phyloP scores from a whole-genome alignment of 2,113 vertebrate genomes.

The Neopipo cinnamomea region DNA sequence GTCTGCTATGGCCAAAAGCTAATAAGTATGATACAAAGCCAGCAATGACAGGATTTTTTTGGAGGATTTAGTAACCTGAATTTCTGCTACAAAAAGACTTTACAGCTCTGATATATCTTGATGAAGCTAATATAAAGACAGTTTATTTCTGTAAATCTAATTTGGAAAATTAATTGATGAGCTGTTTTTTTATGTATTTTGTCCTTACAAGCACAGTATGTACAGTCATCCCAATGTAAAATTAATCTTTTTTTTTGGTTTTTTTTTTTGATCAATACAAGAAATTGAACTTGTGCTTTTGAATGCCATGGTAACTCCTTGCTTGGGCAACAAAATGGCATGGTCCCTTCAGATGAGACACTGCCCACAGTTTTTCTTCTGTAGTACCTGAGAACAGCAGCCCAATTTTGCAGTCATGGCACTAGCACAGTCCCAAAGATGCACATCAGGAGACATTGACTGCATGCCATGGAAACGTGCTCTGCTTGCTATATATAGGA shows the following conservation, averaged over 20 bases:
- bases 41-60: background rate
- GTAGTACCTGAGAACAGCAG: background rate
- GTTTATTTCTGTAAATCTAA: background rate
- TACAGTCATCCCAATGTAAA: background rate
- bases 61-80: background rate
- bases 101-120: background rate
- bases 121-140: background rate
- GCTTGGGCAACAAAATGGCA: background rate
- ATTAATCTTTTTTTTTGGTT: background rate
- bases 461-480: rapidly evolving
- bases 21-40: background rate
- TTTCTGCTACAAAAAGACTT: background rate
- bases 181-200: background rate
- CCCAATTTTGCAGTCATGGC: background rate
- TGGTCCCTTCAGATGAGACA: background rate
- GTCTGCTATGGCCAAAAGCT: background rate
- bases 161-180: background rate
- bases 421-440: background rate
- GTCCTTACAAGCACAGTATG: background rate
- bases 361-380: background rate
- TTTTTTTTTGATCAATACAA: background rate
- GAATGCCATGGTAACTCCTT: background rate
- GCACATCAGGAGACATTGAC: background rate
- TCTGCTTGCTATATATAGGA: background rate
- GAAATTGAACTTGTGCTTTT: background rate